Conservation (phyloP, 2,113 vertebrate species). For the Dicaeum eximium region DNA sequence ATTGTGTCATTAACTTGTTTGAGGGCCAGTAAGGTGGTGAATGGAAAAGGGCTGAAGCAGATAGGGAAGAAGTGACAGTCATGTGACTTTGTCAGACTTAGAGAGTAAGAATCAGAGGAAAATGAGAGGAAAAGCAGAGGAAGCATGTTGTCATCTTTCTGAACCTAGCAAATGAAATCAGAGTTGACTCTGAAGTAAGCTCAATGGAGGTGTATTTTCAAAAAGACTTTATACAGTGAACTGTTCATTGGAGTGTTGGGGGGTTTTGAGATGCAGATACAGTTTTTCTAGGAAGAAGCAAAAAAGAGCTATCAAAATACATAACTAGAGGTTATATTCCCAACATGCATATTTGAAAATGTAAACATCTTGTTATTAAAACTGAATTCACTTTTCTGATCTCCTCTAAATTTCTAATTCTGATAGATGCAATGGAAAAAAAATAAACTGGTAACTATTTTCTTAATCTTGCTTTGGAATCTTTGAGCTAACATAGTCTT, state of each 20-base stretch:
- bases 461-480: neutral
- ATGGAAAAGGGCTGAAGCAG: neutral
- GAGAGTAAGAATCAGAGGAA: neutral
- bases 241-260: neutral
- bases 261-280: neutral
- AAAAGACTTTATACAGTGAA: neutral
- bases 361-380: neutral
- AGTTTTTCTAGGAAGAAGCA: neutral
- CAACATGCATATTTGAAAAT: neutral
- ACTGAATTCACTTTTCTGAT: neutral
- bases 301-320: neutral
- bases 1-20: neutral
- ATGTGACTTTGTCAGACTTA: neutral
- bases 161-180: neutral
- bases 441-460: constrained; percentile 55
- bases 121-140: neutral
- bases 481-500: neutral
- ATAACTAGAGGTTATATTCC: neutral
- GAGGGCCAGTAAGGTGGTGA: neutral
- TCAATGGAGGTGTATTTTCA: neutral
- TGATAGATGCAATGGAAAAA: constrained; percentile 63
- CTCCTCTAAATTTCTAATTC: constrained; percentile 38
- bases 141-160: neutral
- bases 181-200: neutral
- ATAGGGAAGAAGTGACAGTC: neutral